Evolutionary conservation across 2,113 vertebrate genomes (phyloP), one percentile per base, ranked within the genome.

Genomic region (Ahaetulla prasina): DNA sequence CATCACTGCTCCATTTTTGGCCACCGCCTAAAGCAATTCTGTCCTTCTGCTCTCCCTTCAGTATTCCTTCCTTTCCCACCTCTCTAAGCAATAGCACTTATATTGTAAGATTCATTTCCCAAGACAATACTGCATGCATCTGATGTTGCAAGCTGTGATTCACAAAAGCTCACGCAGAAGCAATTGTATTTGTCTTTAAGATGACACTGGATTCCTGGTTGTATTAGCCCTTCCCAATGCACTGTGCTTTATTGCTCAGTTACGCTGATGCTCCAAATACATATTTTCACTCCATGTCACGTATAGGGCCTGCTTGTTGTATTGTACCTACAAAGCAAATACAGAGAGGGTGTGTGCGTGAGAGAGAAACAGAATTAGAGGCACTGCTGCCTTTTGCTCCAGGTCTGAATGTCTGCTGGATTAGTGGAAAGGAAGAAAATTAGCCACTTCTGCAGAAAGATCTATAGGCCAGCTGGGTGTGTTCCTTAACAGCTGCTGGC

Each of bases 401-500:
- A 87, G 93, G 45, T 90, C 85, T 84, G 47, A 89, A 89, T 93
- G 50, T 88, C 18, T 68, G 91, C 88, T 94, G 89, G 57, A 88
- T 90, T 80, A 86, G 91, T 88, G 91, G 55, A 91, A 55, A 89
- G 54, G 12, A 30, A 2, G 91, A 7, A 87, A 84, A 92, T 95
- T 92, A 92, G 87, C 90, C 92, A 91, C 12, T 93, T 94, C 88
- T 91, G 23, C 87, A n/a, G 55, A 88, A 88, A 93, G 89, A 95
- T 16, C 91, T 91, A 43, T 63, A 92, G 18, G 94, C 91, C 90
- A 95, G 47, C 91, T 95, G 91, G 74, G 91, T 87, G 89, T 89
- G 22, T 93, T 96, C 94, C 91, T 87, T 94, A 94, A 39, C 93
- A 89, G 7, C 93, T 94, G 87, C 92, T 93, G 92, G 89, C n/a